Conservation (phyloP, 1,140 invertebrate genomes). For the Phymorhynchus buccinoides region DNA sequence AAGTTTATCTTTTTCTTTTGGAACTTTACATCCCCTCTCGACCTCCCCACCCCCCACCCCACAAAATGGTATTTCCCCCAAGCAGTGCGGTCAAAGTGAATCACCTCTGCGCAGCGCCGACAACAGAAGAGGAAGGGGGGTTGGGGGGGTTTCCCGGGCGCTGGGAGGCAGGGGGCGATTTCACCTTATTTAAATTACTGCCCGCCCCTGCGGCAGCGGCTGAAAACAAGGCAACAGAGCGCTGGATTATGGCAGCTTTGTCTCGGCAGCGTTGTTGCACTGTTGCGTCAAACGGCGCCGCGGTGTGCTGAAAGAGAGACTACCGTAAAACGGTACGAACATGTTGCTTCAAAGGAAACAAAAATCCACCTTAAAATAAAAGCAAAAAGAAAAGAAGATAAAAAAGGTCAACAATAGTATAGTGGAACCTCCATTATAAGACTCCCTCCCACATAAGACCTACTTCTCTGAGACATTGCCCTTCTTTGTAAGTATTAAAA, state of each 20-base stretch:
- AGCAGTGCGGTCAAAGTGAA: neutral
- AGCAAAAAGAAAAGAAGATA: too few species aligned
- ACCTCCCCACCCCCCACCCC: too few species aligned
- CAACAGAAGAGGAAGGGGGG: neutral
- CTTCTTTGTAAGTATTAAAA: too few species aligned
- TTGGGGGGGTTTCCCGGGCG: slow-evolving; percentile 9
- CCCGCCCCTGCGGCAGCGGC: slow-evolving; percentile 1
- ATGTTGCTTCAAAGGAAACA: neutral
- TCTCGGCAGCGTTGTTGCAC: too few species aligned
- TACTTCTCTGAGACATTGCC: too few species aligned
- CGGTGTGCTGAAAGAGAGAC: neutral
- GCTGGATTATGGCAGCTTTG: too few species aligned
- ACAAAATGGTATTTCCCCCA: neutral
- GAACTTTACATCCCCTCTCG: too few species aligned
- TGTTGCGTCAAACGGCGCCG: neutral
- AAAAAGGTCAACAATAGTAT: too few species aligned
- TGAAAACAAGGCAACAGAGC: slow-evolving; percentile 3
- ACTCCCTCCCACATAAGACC: too few species aligned
- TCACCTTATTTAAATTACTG: slow-evolving; percentile 24
- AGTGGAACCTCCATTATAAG: too few species aligned
- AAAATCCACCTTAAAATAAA: neutral
- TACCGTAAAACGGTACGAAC: too few species aligned
- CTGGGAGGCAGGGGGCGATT: slow-evolving; percentile 4
- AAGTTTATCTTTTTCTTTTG: too few species aligned
- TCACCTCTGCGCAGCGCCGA: slow-evolving; percentile 20